Evolutionary conservation across 2,113 vertebrate species (phyloP), one percentile per base, ranked within the genome.

Genomic region (Opisthocomus hoazin): DNA sequence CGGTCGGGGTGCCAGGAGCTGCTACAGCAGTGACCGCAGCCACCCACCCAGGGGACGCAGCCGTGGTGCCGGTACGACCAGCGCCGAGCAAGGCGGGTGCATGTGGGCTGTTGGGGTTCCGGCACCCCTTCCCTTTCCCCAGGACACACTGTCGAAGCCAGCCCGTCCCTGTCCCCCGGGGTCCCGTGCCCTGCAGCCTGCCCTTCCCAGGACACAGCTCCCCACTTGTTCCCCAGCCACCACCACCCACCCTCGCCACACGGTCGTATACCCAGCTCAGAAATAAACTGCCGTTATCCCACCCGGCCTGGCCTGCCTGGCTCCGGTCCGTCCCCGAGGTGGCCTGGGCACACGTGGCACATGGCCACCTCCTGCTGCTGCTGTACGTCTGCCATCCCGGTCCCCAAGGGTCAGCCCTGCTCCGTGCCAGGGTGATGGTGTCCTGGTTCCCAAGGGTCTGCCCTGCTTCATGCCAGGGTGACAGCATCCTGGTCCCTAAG

Each of bases 201-300:
- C 12, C 71, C 48, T n/a, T 70, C 45, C 71, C 10, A 4, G 73
- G 24, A 32, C 71, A 66, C 71, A 64, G 46, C 8, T 27, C 17
- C 48, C 36, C 3, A 29, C 27, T 34, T 2, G 2, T 84, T 53
- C 84, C 76, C 53, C 73, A 77, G 77, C 50, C 58, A 45, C 60
- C 80, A 70, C n/a, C 2, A 13, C 79, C 48, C 2, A 3, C 82
- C 84, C 54, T 41, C 6, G 10, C 53, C 76, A 34, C 84, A 15
- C 69, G 3, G 15, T 12, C 97, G 95, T 95, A 23, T 61, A 48
- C 36, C 78, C 85, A 76, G 37, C 58, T 86, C 87, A 7, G 50
- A 92, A 97, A 97, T 97, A 97, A 97, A 97, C 21, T 7, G 16
- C 71, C 8, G 0, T 79, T 92, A 93, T 13, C 81, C 65, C 73